phyloP scores from a whole-genome alignment of 2,888 invertebrate genomes.

The Girardia tigrina region DNA sequence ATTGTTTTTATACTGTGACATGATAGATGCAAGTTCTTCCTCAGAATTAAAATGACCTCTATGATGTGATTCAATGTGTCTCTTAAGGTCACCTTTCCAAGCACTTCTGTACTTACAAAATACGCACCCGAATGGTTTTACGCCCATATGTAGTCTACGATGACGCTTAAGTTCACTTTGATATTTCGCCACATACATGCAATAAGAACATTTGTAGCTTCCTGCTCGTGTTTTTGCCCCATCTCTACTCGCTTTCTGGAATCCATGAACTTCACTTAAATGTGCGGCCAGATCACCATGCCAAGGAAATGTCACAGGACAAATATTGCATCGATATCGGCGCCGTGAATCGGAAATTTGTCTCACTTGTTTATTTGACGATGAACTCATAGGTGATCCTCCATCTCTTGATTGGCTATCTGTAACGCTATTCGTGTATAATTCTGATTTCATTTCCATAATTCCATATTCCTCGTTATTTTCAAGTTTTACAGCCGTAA shows the following conservation, averaged over 20 bases:
- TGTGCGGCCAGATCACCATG: conserved; percentile 35
- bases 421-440: conserved; percentile 2
- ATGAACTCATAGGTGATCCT: not conserved
- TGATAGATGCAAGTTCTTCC: conserved; percentile 40
- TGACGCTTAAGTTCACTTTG: conserved; percentile 52
- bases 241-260: conserved; percentile 32
- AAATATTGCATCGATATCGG: conserved; percentile 30
- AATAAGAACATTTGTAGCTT: conserved; percentile 55
- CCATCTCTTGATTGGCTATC: conserved; percentile 13
- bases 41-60: conserved; percentile 41
- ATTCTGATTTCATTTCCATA: conserved; percentile 3
- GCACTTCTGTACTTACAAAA: conserved; percentile 51
- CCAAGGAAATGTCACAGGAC: conserved; percentile 35
- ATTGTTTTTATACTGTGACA: conserved; percentile 38
- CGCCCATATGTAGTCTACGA: conserved; percentile 49
- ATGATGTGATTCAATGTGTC: conserved; percentile 52
- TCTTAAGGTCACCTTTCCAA: conserved; percentile 53
- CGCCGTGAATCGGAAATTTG: not conserved
- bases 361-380: not conserved
- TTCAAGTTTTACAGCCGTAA: not conserved
- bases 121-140: conserved; percentile 51
- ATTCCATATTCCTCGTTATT: conserved; percentile 7
- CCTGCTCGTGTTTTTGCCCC: conserved; percentile 31
- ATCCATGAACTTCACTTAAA: conserved; percentile 30
- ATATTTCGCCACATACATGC: conserved; percentile 51